These are phyloP conservation scores for Paguma larvata DNA, from an alignment of 2,797 vertebrate species.

Conservation along the genomic window DNA sequence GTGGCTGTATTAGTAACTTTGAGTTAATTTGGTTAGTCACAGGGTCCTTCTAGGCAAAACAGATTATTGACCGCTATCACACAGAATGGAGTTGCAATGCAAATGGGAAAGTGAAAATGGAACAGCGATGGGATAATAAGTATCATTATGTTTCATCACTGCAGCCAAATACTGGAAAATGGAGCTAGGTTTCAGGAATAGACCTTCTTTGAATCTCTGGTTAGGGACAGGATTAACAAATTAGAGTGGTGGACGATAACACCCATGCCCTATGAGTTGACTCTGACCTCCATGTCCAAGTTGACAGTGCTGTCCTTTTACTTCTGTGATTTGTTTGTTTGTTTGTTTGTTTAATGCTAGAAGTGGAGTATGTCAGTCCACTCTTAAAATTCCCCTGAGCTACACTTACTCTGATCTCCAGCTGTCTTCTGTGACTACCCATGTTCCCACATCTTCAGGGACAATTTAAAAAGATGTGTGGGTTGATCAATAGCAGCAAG, in stretches of 20 bases:
- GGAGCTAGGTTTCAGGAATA: neutral
- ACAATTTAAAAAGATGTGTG: conserved; percentile 19
- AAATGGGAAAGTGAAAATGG: neutral
- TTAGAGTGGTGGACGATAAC: neutral
- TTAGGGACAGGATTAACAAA: neutral
- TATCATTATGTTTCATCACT: neutral
- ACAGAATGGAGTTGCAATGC: neutral
- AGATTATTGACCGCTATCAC: neutral
- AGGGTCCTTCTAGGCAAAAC: neutral
- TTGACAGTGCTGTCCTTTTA: neutral
- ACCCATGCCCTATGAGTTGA: neutral
- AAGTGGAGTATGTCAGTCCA: neutral
- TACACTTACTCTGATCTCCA: neutral
- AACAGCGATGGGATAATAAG: neutral
- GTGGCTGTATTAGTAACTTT: neutral
- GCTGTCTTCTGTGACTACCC: neutral
- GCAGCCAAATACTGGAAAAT: neutral
- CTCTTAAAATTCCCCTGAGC: neutral
- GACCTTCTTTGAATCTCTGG: neutral
- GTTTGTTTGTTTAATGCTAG: neutral
- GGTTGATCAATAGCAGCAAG: conserved; percentile 23
- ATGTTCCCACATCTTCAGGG: neutral
- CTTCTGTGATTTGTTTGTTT: neutral
- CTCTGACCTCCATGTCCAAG: neutral
- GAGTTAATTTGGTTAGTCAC: neutral